These are phyloP conservation scores for Drosophila setifemur DNA, from an alignment of 1,140 invertebrate species.

Conservation along the genomic window DNA sequence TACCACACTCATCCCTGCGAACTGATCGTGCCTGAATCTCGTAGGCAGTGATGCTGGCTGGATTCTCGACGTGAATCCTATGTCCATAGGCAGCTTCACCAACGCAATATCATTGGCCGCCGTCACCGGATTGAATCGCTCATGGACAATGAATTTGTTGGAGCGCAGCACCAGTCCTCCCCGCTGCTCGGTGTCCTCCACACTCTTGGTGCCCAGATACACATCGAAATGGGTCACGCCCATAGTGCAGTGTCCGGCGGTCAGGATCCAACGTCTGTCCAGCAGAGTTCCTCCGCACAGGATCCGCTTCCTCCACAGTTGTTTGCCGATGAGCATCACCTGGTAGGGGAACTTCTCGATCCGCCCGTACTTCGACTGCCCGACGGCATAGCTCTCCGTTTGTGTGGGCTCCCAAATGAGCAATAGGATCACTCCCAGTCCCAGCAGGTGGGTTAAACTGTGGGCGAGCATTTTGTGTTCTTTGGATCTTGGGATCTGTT, in stretches of 20 bases:
- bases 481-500: not conserved
- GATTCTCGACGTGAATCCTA: constrained; percentile 62
- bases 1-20: constrained; percentile 68
- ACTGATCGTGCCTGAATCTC: constrained; percentile 44
- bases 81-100: constrained; percentile 69
- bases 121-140: constrained; percentile 63
- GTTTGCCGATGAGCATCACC: constrained; percentile 81
- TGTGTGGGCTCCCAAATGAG: constrained; percentile 16
- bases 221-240: constrained; percentile 77
- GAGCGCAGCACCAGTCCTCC: constrained; percentile 65
- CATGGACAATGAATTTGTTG: constrained; percentile 77
- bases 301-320: constrained; percentile 76
- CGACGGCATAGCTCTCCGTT: constrained; percentile 57
- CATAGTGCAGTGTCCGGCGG: constrained; percentile 91
- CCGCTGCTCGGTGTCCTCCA: constrained; percentile 62
- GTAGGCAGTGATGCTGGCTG: constrained; percentile 61
- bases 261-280: constrained; percentile 87
- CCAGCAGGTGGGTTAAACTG: constrained; percentile 24
- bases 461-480: constrained; percentile 36
- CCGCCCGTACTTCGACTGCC: constrained; percentile 71
- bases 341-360: constrained; percentile 81
- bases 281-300: constrained; percentile 90
- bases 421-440: constrained; percentile 32
- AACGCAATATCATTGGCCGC: constrained; percentile 79
- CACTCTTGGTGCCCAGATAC: constrained; percentile 72